phyloP scores from a whole-genome alignment of 2,888 invertebrate species.

The Drosophila multiciliata region DNA sequence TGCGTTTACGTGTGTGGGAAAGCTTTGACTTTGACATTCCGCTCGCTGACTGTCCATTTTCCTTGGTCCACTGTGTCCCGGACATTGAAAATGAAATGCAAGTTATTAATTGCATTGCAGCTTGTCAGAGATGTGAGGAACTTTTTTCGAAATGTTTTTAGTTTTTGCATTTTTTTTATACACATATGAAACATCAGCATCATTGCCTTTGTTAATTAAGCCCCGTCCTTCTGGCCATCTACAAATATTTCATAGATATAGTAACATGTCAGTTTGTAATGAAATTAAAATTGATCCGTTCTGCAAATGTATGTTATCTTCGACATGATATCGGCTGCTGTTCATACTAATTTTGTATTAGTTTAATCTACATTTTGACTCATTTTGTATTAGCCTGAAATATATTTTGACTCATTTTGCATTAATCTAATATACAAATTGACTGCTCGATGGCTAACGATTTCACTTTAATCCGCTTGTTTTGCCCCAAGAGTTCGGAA shows the following conservation, averaged over 20 bases:
- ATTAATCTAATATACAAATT: conserved; percentile 33
- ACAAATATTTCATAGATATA: too few relatives aligned
- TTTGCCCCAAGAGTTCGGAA: conserved; percentile 50
- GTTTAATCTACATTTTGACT: conserved; percentile 32
- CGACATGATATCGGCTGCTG: background rate
- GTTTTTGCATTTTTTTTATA: conserved; percentile 4
- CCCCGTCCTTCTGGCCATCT: too few relatives aligned
- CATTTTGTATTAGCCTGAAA: conserved; percentile 7
- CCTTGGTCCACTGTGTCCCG: conserved; percentile 66
- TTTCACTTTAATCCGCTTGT: conserved; percentile 64
- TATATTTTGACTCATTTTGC: background rate
- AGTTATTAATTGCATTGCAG: conserved; percentile 72
- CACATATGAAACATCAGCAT: background rate
- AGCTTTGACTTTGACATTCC: conserved; percentile 62
- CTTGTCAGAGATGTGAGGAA: conserved; percentile 46
- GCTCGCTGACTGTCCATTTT: conserved; percentile 59
- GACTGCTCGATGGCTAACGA: conserved; percentile 55
- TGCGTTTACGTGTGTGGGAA: conserved; percentile 58
- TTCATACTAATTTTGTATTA: conserved; percentile 8
- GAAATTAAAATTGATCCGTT: background rate
- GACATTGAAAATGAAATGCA: conserved; percentile 77
- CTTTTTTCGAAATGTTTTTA: conserved; percentile 21
- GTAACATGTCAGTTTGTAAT: background rate
- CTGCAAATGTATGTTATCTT: background rate
- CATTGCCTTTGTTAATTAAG: background rate